Evolutionary conservation across 1,140 invertebrate genomes (phyloP), one percentile per base, ranked within the genome.

Genomic region (Hypothenemus hampei): DNA sequence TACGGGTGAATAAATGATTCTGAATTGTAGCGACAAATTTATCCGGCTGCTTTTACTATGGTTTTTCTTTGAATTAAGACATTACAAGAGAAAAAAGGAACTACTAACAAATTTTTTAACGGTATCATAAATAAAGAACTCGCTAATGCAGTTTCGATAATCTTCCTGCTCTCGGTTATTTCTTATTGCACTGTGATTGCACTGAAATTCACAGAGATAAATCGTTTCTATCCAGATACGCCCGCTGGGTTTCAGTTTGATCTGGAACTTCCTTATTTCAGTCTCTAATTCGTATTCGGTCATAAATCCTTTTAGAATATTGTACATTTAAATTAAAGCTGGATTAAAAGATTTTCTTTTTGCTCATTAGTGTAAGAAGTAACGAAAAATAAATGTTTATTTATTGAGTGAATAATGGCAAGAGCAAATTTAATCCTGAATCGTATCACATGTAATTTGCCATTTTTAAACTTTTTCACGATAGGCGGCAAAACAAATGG

Each of bases 401-500:
- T n/a, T n/a, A n/a, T n/a, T n/a, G n/a, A n/a, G n/a, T n/a, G n/a
- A n/a, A n/a, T n/a, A n/a, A n/a, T n/a, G n/a, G n/a, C n/a, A n/a
- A n/a, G n/a, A n/a, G n/a, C n/a, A n/a, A n/a, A n/a, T n/a, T n/a
- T n/a, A n/a, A 37, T 37, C 16, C 11, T n/a, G 10, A 37, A 37
- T 11, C 35, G 16, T 37, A n/a, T 37, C 35, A 7, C 15, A 15
- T 37, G 35, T 10, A 37, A 37, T 37, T 37, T 37, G 35, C 35
- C 15, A 37, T 15, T 37, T 37, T 11, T 10, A 37, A 40, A 40
- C 16, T 21, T 40, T 40, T 7, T 4, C 8, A 8, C 39, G 39
- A 40, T 40, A 40, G 18, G 16, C 18, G 21, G 7, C 39, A 7
- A 7, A 40, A 40, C 15, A 40, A 40, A 37, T 37, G 35, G 35